A percentile compares a stretch with the other conserved stretches of the same genome.
phyloP scores from a whole-genome alignment of 1,140 invertebrate species.

The Galleria mellonella region DNA sequence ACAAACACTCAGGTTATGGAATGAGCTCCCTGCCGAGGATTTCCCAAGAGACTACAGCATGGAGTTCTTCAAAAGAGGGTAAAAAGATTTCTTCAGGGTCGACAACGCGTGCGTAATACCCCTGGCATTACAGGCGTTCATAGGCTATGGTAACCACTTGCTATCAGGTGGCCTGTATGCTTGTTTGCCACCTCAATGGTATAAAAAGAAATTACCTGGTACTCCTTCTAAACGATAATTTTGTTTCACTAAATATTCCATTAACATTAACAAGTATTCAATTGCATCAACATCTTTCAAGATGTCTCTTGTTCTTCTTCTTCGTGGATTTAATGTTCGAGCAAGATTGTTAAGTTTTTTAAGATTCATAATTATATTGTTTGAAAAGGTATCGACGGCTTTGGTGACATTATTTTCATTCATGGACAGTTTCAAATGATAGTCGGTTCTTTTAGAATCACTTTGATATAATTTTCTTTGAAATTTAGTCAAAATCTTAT shows the following conservation, averaged over 20 bases:
- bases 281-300: conserved; percentile 33
- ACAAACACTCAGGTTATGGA: too few species aligned
- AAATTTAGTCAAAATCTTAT: conserved; percentile 27
- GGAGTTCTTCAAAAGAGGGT: too few species aligned
- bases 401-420: conserved; percentile 16
- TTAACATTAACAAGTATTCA: conserved; percentile 50
- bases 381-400: conserved; percentile 30
- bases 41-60: too few species aligned
- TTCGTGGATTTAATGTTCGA: conserved; percentile 23
- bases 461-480: conserved; percentile 9
- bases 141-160: too few species aligned
- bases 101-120: too few species aligned
- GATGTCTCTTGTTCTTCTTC: conserved; percentile 29
- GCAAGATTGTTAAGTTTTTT: conserved; percentile 38
- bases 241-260: conserved; percentile 53
- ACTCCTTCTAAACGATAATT: conserved; percentile 23
- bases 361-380: conserved; percentile 43
- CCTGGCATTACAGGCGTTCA: too few species aligned
- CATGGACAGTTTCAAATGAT: conserved; percentile 5
- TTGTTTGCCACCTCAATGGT: too few species aligned
- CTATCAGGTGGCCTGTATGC: too few species aligned
- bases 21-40: too few species aligned
- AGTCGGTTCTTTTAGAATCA: conserved; percentile 7
- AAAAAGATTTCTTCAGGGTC: too few species aligned
- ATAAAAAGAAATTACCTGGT: conserved; percentile 36